A percentile compares a stretch with the other conserved stretches of the same genome.
phyloP scores from a whole-genome alignment of 2,888 invertebrate species.

The Drosophila seclusa region DNA sequence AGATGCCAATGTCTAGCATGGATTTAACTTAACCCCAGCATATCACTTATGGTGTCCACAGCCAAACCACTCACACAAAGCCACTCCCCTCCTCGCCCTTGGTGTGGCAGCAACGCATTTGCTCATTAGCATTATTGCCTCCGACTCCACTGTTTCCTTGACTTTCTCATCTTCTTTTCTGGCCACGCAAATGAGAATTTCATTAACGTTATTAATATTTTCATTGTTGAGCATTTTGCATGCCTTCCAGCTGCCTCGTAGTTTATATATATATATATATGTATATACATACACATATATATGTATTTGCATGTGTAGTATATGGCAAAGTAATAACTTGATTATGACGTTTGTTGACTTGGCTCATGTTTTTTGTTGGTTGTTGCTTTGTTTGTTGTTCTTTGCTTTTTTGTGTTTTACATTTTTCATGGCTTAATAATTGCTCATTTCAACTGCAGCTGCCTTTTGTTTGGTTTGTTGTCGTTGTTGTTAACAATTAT shows the following conservation, averaged over 20 bases:
- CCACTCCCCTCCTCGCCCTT: neutral
- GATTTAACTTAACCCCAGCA: conserved; percentile 56
- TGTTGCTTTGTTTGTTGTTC: conserved; percentile 13
- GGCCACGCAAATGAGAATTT: conserved; percentile 69
- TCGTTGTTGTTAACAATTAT: conserved; percentile 66
- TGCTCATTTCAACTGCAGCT: conserved; percentile 74
- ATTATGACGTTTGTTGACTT: conserved; percentile 69
- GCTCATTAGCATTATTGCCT: conserved; percentile 71
- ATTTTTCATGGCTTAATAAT: conserved; percentile 77
- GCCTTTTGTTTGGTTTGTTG: conserved; percentile 61
- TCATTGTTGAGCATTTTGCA: conserved; percentile 66
- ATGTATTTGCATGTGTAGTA: neutral
- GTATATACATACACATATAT: too few relatives aligned
- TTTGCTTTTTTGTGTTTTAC: conserved; percentile 41
- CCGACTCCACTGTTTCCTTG: conserved; percentile 48
- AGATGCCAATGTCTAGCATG: conserved; percentile 21
- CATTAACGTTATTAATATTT: conserved; percentile 78
- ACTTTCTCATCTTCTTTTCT: conserved; percentile 30
- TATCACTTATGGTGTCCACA: conserved; percentile 15
- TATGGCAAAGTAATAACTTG: conserved; percentile 62
- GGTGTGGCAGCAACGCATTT: conserved; percentile 34
- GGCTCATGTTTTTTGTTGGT: conserved; percentile 24
- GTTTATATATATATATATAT: neutral
- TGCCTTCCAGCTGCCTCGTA: conserved; percentile 34
- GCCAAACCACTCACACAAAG: neutral